Evolutionary conservation across 2,113 vertebrate genomes (phyloP).

Genomic region (Ornithorhynchus anatinus): DNA sequence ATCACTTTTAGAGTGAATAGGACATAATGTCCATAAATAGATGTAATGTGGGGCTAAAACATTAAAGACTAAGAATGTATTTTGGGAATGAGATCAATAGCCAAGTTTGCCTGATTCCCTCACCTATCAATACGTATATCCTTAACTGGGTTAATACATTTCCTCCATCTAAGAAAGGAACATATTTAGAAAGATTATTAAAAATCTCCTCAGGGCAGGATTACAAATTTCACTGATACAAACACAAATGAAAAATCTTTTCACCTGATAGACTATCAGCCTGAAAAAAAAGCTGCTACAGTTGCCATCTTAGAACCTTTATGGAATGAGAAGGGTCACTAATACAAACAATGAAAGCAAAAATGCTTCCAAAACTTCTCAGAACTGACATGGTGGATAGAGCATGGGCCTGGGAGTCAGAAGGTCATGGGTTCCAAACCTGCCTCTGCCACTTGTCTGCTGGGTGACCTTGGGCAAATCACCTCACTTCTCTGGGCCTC

Average conservation of each 20-base stretch:
- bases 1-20: slow-evolving; percentile 36
- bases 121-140: not conserved
- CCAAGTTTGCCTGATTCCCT: not conserved
- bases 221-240: slow-evolving; percentile 6
- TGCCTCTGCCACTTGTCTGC: no score
- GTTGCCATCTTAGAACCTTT: not conserved
- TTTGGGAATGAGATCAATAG: not conserved
- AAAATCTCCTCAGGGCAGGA: slow-evolving; percentile 6
- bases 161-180: not conserved
- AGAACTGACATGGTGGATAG: no score
- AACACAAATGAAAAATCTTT: slow-evolving; percentile 1
- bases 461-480: no score
- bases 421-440: not conserved
- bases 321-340: not conserved
- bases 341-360: not conserved
- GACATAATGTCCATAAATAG: slow-evolving; percentile 19
- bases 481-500: no score
- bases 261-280: not conserved
- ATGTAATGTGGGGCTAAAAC: slow-evolving; percentile 34
- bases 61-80: not conserved
- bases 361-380: not conserved
- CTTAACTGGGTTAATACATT: not conserved
- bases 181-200: not conserved
- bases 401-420: not conserved
- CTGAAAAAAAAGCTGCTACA: not conserved